A percentile compares a stretch with the other conserved stretches of the same genome.
These are phyloP conservation scores for Phrynosoma platyrhinos DNA, from an alignment of 2,113 vertebrate genomes.

Conservation along the genomic window DNA sequence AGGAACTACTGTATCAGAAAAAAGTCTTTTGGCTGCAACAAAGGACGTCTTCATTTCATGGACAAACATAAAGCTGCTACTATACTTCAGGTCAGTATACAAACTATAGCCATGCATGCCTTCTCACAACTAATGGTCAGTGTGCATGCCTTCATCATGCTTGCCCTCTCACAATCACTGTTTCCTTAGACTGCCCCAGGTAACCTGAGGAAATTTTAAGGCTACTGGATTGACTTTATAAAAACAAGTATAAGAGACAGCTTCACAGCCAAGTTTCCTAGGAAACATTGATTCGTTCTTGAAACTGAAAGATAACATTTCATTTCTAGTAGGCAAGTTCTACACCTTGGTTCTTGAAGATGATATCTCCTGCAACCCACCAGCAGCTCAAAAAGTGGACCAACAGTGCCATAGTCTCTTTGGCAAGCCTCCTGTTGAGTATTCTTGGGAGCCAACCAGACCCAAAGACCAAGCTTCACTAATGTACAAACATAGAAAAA, in stretches of 20 bases:
- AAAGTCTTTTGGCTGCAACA: conserved; percentile 32
- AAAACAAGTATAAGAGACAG: not conserved
- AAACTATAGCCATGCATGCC: not conserved
- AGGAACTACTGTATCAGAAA: conserved; percentile 42
- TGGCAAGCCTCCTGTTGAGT: not conserved
- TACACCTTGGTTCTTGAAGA: not conserved
- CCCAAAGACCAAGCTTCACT: not conserved
- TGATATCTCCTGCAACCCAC: not conserved
- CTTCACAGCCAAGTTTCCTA: not conserved
- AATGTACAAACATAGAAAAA: not conserved
- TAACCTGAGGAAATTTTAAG: not conserved
- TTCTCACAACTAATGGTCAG: not conserved
- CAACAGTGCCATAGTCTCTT: not conserved
- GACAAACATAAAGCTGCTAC: conserved; percentile 80
- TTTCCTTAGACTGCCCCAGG: not conserved
- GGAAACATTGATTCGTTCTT: not conserved
- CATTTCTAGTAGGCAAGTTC: not conserved
- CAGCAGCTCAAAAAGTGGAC: not conserved
- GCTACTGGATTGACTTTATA: not conserved
- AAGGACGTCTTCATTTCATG: conserved; percentile 15
- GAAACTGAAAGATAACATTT: not conserved
- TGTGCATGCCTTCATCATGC: too few species aligned
- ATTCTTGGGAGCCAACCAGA: not conserved
- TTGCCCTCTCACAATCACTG: too few species aligned
- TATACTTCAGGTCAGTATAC: conserved; percentile 87